Evolutionary conservation across 1,140 invertebrate species (phyloP).

Genomic region (Drosophila funebris): DNA sequence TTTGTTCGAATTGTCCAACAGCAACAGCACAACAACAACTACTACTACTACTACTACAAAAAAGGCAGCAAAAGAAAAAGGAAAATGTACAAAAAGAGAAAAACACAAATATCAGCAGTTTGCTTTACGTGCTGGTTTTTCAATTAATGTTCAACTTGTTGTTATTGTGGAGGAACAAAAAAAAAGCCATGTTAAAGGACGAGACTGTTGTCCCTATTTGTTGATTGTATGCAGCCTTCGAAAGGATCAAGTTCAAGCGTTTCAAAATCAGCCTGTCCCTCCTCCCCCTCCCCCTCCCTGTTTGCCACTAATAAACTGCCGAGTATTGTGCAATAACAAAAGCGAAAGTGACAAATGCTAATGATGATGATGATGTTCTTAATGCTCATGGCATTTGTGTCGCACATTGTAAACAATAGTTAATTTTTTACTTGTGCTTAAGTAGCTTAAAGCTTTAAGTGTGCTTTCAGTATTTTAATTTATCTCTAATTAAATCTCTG

Average conservation of each 20-base stretch:
- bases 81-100: not conserved
- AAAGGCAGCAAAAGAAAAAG: not conserved
- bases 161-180: not conserved
- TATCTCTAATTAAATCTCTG: too few relatives aligned
- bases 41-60: too few relatives aligned
- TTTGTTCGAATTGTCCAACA: not conserved
- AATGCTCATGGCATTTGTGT: too few relatives aligned
- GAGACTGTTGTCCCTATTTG: conserved; percentile 52
- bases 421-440: too few relatives aligned
- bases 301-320: conserved; percentile 67
- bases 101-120: conserved; percentile 35
- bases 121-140: conserved; percentile 46
- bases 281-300: not conserved
- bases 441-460: too few relatives aligned
- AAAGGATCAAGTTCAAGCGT: conserved; percentile 69
- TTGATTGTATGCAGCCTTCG: conserved; percentile 63
- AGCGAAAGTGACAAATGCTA: conserved; percentile 17
- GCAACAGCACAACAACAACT: conserved; percentile 1
- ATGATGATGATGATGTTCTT: conserved; percentile 48
- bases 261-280: conserved; percentile 19
- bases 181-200: conserved; percentile 23
- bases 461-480: too few relatives aligned
- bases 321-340: conserved; percentile 37
- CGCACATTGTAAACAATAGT: too few relatives aligned
- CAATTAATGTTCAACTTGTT: conserved; percentile 12